Base-by-base conservation (phyloP, 2,888 invertebrate genomes). In the Malacosoma neustria region DNA sequence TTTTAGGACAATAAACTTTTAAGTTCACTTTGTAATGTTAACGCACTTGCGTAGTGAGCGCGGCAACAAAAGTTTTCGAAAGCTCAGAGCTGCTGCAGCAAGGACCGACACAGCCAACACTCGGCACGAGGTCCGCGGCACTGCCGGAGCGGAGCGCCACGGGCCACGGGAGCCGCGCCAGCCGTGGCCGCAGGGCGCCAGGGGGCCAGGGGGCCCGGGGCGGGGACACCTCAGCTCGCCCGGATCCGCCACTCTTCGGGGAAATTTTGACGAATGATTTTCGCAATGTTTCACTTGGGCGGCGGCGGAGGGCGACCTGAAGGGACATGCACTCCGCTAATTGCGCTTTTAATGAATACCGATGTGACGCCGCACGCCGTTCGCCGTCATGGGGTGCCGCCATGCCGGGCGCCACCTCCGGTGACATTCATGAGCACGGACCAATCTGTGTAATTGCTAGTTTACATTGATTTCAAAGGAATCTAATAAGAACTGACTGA, bases 221-320 rank as follows among this genome's bases (percentile, higher is more conserved):
- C 14, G 35, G 14, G 38, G 33, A 34, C 35, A 38, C 41, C 37
- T 45, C 44, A 44, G 46, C 44, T 45, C 42, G 46, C 50, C 44
- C 51, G 51, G 46, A 48, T 44, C 49, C 58, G 43, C 39, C 54
- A 56, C 57, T 71, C 75, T 71, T 71, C 61, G 57, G 72, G 72
- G 72, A 75, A 72, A 73, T 72, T 72, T 71, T 73, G 75, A 74
- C 72, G 75, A 73, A 73, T 69, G 72, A 72, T 73, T 69, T 68
- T 62, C 67, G 68, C 66, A 68, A 70, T 62, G 70, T 67, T 61
- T 61, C 63, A 61, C 62, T 66, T 67, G 54, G 62, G 32, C 29
- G 29, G 45, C 45, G 51, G 49, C 54, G 43, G 42, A 42, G 45
- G 46, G 42, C 41, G 49, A 48, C 49, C 52, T 46, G 43, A 49